Evolutionary conservation across 2,888 invertebrate species (phyloP), one percentile per base, ranked within the genome.

Genomic region (Andrena flavipes): DNA sequence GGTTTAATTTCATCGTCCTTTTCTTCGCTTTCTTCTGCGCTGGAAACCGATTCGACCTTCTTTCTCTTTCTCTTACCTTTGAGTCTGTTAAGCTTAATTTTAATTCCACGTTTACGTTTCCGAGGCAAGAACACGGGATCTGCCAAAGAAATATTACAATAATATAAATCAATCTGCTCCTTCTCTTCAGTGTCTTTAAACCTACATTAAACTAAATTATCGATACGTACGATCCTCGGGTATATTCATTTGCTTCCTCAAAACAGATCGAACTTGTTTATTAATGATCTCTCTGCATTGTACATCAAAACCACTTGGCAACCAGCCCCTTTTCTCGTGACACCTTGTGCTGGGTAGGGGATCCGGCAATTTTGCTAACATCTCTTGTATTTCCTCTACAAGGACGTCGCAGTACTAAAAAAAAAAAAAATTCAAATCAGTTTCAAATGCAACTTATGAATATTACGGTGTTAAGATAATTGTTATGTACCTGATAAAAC

Each of bases 301-400:
- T 69, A 96, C 96, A 84, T 96, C 96, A 56, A 97, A 96, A 79
- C 96, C 96, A 7, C 95, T 94, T 0, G 97, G 97, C 76, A 98
- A 94, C 98, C 98, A 98, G 26, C 98, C 98, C 76, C 96, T 95
- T 92, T 96, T 96, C 88, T 96, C 95, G 91, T 97, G 96, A 91
- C 97, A 97, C 54, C 95, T 95, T 76, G 95, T 95, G 8, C 95
- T 95, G 0, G 95, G 95, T 0, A 95, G 91, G 4, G 96, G 95
- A 71, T 93, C 92, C 0, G 96, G 96, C 16, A 97, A 95, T 87
- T 96, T 96, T 0, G 95, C 94, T 20, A 98, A 88, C 95, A 98
- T 96, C 87, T 96, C 96, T 93, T 98, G 96, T 49, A 99, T 96
- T 94, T 98, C 97, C 0, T 96, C 96, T 29, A 98, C 94, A 23